phyloP scores from a whole-genome alignment of 2,113 vertebrate genomes.

The Urocolius indicus region DNA sequence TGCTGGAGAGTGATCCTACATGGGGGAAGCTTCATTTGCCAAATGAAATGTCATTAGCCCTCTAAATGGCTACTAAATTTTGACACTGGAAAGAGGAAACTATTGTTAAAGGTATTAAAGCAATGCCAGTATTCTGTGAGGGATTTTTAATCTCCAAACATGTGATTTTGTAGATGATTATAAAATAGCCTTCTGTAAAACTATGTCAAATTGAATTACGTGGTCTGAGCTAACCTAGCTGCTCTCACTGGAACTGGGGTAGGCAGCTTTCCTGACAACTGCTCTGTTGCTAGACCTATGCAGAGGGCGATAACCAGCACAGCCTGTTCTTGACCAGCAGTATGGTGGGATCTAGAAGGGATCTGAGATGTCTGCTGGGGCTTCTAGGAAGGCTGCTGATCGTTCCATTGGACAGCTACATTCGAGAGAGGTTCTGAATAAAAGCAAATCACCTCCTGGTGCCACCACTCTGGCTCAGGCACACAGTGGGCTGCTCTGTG shows the following conservation, averaged over 20 bases:
- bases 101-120: background rate
- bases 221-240: background rate
- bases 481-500: fast-evolving
- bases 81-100: background rate
- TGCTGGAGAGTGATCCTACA: background rate
- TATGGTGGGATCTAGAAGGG: background rate
- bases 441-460: background rate
- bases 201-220: fast-evolving
- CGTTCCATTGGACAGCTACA: background rate
- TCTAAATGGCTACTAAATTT: background rate
- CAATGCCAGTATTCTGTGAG: background rate
- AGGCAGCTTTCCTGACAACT: too few relatives aligned
- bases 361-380: background rate
- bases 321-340: background rate
- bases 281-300: too few relatives aligned
- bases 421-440: background rate
- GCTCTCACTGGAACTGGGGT: background rate
- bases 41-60: background rate
- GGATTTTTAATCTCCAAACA: background rate
- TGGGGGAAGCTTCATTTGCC: background rate
- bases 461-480: background rate
- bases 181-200: background rate
- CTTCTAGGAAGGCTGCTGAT: background rate
- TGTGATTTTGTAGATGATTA: background rate
- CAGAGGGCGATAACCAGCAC: background rate